phyloP scores from a whole-genome alignment of 2,888 invertebrate genomes.

The Malachius bipustulatus region DNA sequence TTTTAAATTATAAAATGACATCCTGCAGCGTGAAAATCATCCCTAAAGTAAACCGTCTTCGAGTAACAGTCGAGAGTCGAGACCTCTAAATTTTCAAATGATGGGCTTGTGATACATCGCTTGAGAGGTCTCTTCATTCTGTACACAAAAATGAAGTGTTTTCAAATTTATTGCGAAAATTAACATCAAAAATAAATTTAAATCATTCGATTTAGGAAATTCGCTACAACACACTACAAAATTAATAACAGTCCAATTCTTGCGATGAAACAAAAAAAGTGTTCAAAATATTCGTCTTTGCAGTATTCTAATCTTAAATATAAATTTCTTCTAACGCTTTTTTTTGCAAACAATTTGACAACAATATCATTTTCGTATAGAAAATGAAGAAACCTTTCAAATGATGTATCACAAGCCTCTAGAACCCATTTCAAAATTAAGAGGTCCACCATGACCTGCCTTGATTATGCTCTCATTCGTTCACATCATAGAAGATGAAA shows the following conservation, averaged over 20 bases:
- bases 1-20: slow-evolving; percentile 1
- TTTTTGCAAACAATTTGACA: background rate
- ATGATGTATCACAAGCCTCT: background rate
- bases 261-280: too few species aligned
- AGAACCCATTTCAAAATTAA: background rate
- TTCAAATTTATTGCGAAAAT: background rate
- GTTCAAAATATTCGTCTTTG: too few species aligned
- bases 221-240: too few species aligned
- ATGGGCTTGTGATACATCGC: slow-evolving; percentile 1
- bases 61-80: slow-evolving; percentile 2
- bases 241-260: too few species aligned
- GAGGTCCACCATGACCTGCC: too few species aligned
- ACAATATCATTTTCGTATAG: background rate
- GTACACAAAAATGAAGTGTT: background rate
- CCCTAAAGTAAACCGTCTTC: background rate
- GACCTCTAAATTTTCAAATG: slow-evolving; percentile 1
- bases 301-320: too few species aligned
- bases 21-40: slow-evolving; percentile 1
- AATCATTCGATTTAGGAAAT: too few species aligned
- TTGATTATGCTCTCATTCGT: too few species aligned
- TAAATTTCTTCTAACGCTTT: background rate
- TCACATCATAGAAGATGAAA: too few species aligned
- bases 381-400: slow-evolving; percentile 3
- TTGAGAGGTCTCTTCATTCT: slow-evolving; percentile 1
- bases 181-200: background rate